phyloP scores from a whole-genome alignment of 2,797 vertebrate genomes.

The Lophotriccus pileatus region DNA sequence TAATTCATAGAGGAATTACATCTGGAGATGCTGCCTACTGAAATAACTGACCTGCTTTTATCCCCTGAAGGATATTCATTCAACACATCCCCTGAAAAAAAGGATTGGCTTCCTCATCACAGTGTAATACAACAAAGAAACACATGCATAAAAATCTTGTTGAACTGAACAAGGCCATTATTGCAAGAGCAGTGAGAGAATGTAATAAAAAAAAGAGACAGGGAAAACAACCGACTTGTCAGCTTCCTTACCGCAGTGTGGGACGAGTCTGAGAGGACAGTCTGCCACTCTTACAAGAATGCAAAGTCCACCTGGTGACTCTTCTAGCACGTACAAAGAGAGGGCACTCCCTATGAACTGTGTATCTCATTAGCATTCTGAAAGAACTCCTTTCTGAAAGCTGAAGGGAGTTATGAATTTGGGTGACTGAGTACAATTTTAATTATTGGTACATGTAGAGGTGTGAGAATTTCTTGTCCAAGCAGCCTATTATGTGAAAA shows the following conservation, averaged over 20 bases:
- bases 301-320: neutral
- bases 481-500: neutral
- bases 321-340: neutral
- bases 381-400: neutral
- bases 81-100: neutral
- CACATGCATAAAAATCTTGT: neutral
- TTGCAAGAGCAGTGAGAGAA: neutral
- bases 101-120: neutral
- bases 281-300: neutral
- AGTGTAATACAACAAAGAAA: neutral
- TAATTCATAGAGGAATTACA: constrained; percentile 48
- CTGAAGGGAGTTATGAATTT: neutral
- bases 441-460: neutral
- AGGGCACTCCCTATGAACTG: neutral
- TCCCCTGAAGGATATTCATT: neutral
- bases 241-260: neutral
- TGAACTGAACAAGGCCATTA: neutral
- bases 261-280: neutral
- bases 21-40: constrained; percentile 17
- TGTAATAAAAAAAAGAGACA: neutral
- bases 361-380: neutral
- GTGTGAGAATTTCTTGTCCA: neutral
- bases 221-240: neutral
- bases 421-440: neutral
- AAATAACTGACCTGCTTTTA: constrained; percentile 56